A percentile compares a stretch with the other conserved stretches of the same genome.
phyloP scores from a whole-genome alignment of 2,888 invertebrate species.

The Cybosia mesomella region DNA sequence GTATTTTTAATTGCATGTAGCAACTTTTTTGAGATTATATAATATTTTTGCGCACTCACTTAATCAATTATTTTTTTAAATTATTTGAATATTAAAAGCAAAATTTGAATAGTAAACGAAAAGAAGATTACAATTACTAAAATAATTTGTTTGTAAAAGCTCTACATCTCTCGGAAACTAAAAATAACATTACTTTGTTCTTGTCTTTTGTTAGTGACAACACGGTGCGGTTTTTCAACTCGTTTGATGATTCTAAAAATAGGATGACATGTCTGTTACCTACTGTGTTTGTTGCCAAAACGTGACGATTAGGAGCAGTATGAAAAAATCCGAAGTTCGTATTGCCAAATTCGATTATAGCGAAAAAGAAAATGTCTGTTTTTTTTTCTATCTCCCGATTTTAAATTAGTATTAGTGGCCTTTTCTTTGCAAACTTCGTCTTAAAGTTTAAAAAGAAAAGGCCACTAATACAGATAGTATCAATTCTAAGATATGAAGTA shows the following conservation, averaged over 20 bases:
- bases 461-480: too few relatives aligned
- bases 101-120: too few relatives aligned
- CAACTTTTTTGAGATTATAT: too few relatives aligned
- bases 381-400: not conserved
- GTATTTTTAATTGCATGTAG: too few relatives aligned
- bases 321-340: not conserved
- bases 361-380: not conserved
- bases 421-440: too few relatives aligned
- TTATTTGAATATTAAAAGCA: too few relatives aligned
- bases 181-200: constrained; percentile 3
- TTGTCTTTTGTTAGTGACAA: not conserved
- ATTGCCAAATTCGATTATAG: not conserved
- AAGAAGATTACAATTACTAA: too few relatives aligned
- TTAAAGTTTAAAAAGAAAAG: too few relatives aligned
- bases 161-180: not conserved
- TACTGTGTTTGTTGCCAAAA: constrained; percentile 7
- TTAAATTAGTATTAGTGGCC: too few relatives aligned
- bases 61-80: too few relatives aligned
- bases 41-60: too few relatives aligned
- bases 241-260: not conserved
- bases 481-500: too few relatives aligned
- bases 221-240: not conserved
- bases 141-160: not conserved
- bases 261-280: not conserved
- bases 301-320: not conserved